Percentiles rank a stretch among this genome's conserved stretches.
Evolutionary conservation across 2,113 vertebrate species (phyloP).

Genomic region (Epinephelus moara): DNA sequence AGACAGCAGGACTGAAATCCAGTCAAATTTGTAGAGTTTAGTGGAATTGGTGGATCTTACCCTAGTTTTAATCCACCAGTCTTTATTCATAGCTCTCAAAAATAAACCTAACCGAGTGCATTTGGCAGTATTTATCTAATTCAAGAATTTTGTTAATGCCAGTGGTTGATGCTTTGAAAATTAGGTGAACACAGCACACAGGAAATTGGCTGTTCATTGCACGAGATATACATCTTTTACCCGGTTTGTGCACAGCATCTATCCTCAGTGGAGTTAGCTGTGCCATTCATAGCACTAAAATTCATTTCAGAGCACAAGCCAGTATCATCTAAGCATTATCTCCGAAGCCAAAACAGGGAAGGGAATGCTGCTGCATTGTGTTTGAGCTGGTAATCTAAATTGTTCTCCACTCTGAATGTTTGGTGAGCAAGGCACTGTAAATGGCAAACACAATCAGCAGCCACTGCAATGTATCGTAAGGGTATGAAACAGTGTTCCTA

Average conservation of each 20-base stretch:
- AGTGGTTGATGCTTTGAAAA: conserved; percentile 16
- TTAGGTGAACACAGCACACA: background rate
- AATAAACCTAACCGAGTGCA: conserved; percentile 19
- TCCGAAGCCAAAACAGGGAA: conserved; percentile 25
- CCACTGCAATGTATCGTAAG: background rate
- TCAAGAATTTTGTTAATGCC: background rate
- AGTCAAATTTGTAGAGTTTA: conserved; percentile 38
- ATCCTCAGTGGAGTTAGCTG: conserved; percentile 13
- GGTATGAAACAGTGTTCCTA: background rate
- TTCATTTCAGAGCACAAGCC: conserved; percentile 43
- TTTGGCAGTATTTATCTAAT: conserved; percentile 15
- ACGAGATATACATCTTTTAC: conserved; percentile 3
- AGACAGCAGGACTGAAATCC: conserved; percentile 34
- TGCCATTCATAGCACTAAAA: conserved; percentile 13
- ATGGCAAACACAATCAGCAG: conserved; percentile 20
- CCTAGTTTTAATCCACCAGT: conserved; percentile 11
- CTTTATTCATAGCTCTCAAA: conserved; percentile 25
- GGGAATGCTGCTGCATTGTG: conserved; percentile 25
- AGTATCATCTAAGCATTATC: conserved; percentile 41
- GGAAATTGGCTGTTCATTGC: conserved; percentile 17
- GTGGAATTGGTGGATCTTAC: conserved; percentile 25
- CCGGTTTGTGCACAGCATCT: conserved; percentile 3
- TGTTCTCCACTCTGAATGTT: conserved; percentile 27
- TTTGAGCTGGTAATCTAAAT: conserved; percentile 44
- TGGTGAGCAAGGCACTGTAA: conserved; percentile 15